Base-by-base conservation (phyloP, 2,797 vertebrate genomes). In the Ambastaia sidthimunki region DNA sequence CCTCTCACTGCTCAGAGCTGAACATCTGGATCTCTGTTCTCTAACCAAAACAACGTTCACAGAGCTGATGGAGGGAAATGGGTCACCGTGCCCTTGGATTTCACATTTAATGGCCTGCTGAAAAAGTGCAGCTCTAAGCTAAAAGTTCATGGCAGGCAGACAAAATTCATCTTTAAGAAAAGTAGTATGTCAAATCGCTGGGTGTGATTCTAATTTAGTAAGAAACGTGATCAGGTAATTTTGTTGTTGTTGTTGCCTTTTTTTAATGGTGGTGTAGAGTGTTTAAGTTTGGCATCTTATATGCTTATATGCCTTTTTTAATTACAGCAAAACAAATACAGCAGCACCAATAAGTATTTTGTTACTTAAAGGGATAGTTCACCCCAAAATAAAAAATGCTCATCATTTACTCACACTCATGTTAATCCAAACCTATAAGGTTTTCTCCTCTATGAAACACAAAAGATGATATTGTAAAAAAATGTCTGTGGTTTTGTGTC, bases 11-110 rank as follows among this genome's bases (percentile, higher is more conserved):
- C 76, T 71, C 76, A 83, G 67, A 76, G 78, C 79, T 67, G 71
- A 80, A 80, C 85, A 87, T 87, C 85, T 87, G 85, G 85, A 82
- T 80, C 78, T 82, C 71, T 85, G 79, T 74, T 71, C 79, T 78
- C 70, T 48, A 80, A 80, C 79, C 71, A 76, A 83, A 86, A 83
- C 54, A 79, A 83, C 76, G 80, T 78, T 78, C 76, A n/a, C 57
- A 67, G 71, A 50, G 76, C 76, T 74, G 71, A 74, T 63, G 73
- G 68, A 60, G 72, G 72, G 76, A 79, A 82, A 79, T 74, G 72
- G 81, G 81, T 79, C 81, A 79, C 60, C 57, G 15, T 82, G 76
- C 80, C 81, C 81, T 78, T 78, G 71, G 69, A 74, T 74, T 82
- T 68, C 48, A 79, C 72, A 69, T 79, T 77, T 82, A 82, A 82